Base-by-base conservation (phyloP, 2,888 invertebrate genomes). In the Brachynemurus nebulosus region DNA sequence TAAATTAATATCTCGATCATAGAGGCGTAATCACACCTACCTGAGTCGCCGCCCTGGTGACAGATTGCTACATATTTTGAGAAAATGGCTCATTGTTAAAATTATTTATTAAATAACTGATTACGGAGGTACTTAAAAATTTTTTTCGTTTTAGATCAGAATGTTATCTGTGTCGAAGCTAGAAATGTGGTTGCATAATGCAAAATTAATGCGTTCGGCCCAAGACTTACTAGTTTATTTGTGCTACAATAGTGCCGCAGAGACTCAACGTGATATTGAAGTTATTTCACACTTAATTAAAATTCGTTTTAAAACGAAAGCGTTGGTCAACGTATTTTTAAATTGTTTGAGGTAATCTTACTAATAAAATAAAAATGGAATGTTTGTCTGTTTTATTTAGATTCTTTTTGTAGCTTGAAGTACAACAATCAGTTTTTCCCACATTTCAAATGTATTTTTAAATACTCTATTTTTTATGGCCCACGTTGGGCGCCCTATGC, bases 111-210 rank as follows among this genome's bases (percentile, higher is more conserved):
- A 8, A 2, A 48, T 63, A 8, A 61, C 60, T 3, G 59, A 62
- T 12, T 54, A 61, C n/a, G 8, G 19, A 16, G 8, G 12, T n/a
- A 20, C 7, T 33, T 1, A 25, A 2, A 40, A 20, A 23, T 19
- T 18, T 19, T 35, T 42, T 19, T 27, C 18, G 9, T 42, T 52
- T 51, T 55, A 71, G 72, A 81, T 91, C 49, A 73, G 91, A 17
- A 74, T 81, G 55, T 75, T 84, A 42, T 80, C 85, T 0, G 80
- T 84, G 1, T 77, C 82, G 1, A 78, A 86, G 1, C 70, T 96
- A 16, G 96, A 96, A 62, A 77, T 84, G 54, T 96, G 95, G 95
- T 70, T 96, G 46, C 92, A 93, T 62, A 95, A 95, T 60, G 92
- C 93, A 48, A 97, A 96, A 71, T 67, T 93, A 43, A 86, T 88